Evolutionary conservation across 2,797 vertebrate species (phyloP).

Genomic region (Emys orbicularis): DNA sequence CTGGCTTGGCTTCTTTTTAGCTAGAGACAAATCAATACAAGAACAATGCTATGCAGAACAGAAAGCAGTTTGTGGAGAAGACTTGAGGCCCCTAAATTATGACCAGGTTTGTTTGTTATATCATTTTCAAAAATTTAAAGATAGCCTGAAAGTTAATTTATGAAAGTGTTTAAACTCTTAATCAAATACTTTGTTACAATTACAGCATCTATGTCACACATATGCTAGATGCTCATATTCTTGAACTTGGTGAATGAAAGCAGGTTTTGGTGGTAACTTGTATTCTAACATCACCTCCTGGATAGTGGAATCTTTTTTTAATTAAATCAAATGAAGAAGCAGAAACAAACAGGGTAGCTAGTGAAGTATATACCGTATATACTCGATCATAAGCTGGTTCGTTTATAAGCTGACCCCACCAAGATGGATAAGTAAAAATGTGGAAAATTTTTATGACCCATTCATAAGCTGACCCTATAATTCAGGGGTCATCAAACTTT

Average conservation of each 20-base stretch:
- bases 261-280: not conserved
- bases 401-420: no score
- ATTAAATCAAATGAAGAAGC: not conserved
- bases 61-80: slow-evolving; percentile 87
- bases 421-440: no score
- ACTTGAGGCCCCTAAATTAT: slow-evolving; percentile 86
- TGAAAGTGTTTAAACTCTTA: not conserved
- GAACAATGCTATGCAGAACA: slow-evolving; percentile 92
- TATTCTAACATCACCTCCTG: not conserved
- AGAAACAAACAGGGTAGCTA: not conserved
- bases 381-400: no score
- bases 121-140: no score
- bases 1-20: slow-evolving; percentile 97
- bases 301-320: not conserved
- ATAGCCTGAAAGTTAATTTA: not conserved
- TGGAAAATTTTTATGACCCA: no score
- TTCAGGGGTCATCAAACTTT: no score
- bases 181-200: not conserved
- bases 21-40: slow-evolving; percentile 89
- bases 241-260: not conserved
- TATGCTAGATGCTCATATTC: not conserved
- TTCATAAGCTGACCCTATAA: no score
- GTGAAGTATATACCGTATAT: not conserved
- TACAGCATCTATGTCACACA: not conserved
- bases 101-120: slow-evolving; percentile 87